A percentile compares a stretch with the other conserved stretches of the same genome.
phyloP scores from a whole-genome alignment of 2,888 invertebrate genomes.

The Scaptomyza parva region DNA sequence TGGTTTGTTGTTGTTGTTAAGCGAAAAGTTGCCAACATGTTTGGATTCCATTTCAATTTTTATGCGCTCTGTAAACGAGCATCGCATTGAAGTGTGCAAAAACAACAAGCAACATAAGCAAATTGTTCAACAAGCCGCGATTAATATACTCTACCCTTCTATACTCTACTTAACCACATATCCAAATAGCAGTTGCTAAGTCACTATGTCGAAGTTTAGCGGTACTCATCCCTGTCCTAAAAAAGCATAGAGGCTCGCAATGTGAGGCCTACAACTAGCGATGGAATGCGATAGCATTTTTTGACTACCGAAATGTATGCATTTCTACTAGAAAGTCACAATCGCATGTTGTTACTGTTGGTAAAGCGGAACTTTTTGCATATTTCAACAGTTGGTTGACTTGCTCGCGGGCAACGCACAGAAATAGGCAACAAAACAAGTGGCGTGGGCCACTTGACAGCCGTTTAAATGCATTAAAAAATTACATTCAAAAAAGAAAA shows the following conservation, averaged over 20 bases:
- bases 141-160: constrained; percentile 18
- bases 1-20: constrained; percentile 39
- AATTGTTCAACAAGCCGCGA: constrained; percentile 21
- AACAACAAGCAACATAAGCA: constrained; percentile 1
- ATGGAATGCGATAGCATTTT: constrained; percentile 49
- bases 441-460: constrained; percentile 70
- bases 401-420: constrained; percentile 40
- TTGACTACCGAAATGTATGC: constrained; percentile 59
- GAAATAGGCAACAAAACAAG: constrained; percentile 40
- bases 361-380: constrained; percentile 46
- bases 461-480: constrained; percentile 78
- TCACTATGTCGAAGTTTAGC: too few relatives aligned
- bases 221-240: not conserved
- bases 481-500: constrained; percentile 57
- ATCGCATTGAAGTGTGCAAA: constrained; percentile 45
- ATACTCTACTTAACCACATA: too few relatives aligned
- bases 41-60: constrained; percentile 74
- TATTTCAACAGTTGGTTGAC: constrained; percentile 49
- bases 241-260: constrained; percentile 38
- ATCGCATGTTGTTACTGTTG: constrained; percentile 4
- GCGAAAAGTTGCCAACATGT: constrained; percentile 71
- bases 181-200: too few relatives aligned
- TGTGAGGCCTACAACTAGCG: constrained; percentile 45
- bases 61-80: constrained; percentile 49
- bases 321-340: constrained; percentile 53